Evolutionary conservation across 1,140 invertebrate species (phyloP), one percentile per base, ranked within the genome.

Genomic region (Aphis gossypii): DNA sequence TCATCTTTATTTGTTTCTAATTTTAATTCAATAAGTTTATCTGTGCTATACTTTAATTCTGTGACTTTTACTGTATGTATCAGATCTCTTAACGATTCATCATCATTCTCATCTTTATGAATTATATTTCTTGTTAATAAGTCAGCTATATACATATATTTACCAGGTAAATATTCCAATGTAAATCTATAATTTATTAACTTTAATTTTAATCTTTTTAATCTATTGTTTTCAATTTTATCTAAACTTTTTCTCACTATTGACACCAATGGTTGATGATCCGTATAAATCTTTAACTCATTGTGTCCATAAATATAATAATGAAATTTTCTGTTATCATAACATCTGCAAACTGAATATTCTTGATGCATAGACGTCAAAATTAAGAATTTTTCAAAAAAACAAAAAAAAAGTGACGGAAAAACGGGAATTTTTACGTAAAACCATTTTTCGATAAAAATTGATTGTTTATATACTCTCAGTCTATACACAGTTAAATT

Each of bases 261-360:
- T 35, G 30, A 54, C 20, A 90, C 51, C 35, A 90, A 90, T 38
- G 88, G 48, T 56, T 90, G 88, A 38, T 90, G 88, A 56, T 90
- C 48, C 35, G 88, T 90, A 38, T 90, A 90, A n/a, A 90, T 90
- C 3, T 35, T 54, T 56, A 90, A 35, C 9, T 56, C 21, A 14
- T 90, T 56, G 7, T 56, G 46, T 2, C 51, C 88, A 90, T 56
- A 90, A 5, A 90, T 90, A 54, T 90, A 90, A 87, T 87, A 87
- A 48, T 87, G 84, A 46, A 87, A 87, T 25, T 87, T 87, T 87
- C 46, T 87, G n/a, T n/a, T n/a, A n/a, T n/a, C n/a, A n/a, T n/a
- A n/a, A n/a, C n/a, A n/a, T n/a, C n/a, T 35, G 35, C 35, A 35
- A 35, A 35, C 35, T 41, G 38, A 41, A 41, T 41, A 41, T 41